phyloP scores from a whole-genome alignment of 2,888 invertebrate species.

The Therioaphis trifolii region DNA sequence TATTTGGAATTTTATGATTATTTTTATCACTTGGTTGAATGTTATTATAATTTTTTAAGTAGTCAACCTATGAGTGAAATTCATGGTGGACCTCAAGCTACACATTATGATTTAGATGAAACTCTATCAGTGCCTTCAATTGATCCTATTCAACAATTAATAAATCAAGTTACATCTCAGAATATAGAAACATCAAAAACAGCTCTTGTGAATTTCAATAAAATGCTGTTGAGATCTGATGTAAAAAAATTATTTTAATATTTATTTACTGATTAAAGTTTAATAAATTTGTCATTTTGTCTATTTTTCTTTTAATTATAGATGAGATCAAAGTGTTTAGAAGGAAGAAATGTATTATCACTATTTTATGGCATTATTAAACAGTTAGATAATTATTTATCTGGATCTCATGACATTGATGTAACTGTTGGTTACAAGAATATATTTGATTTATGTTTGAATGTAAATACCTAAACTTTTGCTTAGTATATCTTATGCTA shows the following conservation, averaged over 20 bases:
- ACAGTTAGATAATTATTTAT: slow-evolving; percentile 53
- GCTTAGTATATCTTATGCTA: no score
- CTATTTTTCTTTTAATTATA: slow-evolving; percentile 3
- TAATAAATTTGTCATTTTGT: neutral
- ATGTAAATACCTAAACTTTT: slow-evolving; percentile 30
- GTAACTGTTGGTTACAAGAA: slow-evolving; percentile 57
- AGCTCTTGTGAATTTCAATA: slow-evolving; percentile 32
- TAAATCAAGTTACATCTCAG: slow-evolving; percentile 52
- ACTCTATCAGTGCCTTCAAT: neutral
- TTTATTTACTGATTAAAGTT: no score
- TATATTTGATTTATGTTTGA: slow-evolving; percentile 55
- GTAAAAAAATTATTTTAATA: slow-evolving; percentile 17
- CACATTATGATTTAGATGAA: slow-evolving; percentile 56
- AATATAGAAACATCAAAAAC: slow-evolving; percentile 52
- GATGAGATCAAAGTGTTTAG: slow-evolving; percentile 59
- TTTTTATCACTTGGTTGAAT: no score
- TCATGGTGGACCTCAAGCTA: slow-evolving; percentile 42
- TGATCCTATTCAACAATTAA: slow-evolving; percentile 53
- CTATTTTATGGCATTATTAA: slow-evolving; percentile 56
- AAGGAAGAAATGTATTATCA: slow-evolving; percentile 56
- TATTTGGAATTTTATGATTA: no score
- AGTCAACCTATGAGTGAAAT: slow-evolving; percentile 44
- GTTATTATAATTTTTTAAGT: neutral
- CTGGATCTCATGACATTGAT: slow-evolving; percentile 60
- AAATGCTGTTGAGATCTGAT: slow-evolving; percentile 59